Evolutionary conservation across 2,888 invertebrate genomes (phyloP).

Genomic region (Lepidocyrtoides sp.): DNA sequence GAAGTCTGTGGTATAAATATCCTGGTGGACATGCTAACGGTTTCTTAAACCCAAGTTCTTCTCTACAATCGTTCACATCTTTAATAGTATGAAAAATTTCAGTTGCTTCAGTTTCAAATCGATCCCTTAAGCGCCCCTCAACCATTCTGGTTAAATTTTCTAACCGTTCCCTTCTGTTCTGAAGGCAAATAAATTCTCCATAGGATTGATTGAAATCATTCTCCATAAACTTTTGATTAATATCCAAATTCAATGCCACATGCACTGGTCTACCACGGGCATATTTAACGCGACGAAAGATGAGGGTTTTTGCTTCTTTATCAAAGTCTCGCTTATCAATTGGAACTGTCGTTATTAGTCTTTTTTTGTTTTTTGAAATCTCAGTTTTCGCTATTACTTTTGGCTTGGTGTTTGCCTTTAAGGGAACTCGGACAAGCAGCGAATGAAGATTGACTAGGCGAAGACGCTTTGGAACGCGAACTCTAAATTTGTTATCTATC

Average conservation of each 20-base stretch:
- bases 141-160: conserved; percentile 71
- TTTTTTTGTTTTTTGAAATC: not conserved
- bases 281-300: conserved; percentile 78
- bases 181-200: conserved; percentile 81
- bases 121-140: conserved; percentile 78
- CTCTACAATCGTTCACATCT: conserved; percentile 54
- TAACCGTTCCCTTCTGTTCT: conserved; percentile 76
- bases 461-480: conserved; percentile 75
- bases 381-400: not conserved
- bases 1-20: conserved; percentile 46
- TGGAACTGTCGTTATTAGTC: not conserved
- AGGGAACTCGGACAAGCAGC: conserved; percentile 72
- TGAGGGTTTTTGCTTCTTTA: conserved; percentile 73
- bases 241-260: conserved; percentile 80
- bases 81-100: conserved; percentile 71
- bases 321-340: conserved; percentile 31
- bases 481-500: conserved; percentile 74
- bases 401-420: not conserved
- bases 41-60: conserved; percentile 39
- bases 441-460: conserved; percentile 76
- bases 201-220: conserved; percentile 83
- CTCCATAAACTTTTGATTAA: conserved; percentile 82
- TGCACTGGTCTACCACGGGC: conserved; percentile 77
- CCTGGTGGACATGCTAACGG: conserved; percentile 74
- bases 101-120: conserved; percentile 73